Base-by-base conservation (phyloP, 2,888 invertebrate genomes). In the Ormyrus pomaceus region DNA sequence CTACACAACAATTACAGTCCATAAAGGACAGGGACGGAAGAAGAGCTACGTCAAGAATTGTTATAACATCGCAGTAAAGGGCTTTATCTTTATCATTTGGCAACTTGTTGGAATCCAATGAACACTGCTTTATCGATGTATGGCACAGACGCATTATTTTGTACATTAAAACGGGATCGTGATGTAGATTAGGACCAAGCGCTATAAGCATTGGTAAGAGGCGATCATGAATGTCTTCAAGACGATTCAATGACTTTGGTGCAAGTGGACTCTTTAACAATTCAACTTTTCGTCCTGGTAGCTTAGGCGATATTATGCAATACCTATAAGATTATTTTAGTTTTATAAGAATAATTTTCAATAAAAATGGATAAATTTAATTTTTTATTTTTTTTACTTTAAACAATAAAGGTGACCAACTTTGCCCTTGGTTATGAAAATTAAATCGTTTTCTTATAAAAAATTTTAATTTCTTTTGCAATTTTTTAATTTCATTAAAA, bases 1-100 rank as follows among this genome's bases (percentile, higher is more conserved):
- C 96, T 91, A 99, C 95, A 85, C 98, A 97, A 89, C 98, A 98
- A 91, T 99, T 99, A 86, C 96, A 96, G 84, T 98, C 97, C 92
- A 98, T 94, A 85, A 98, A 94, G 0, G 98, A 96, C 45, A 99
- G 92, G 0, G 98, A 94, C 0, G 99, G 99, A 82, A 99, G 91
- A 82, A 99, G 93, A 1, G 96, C 95, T 64, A 96, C 94, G 89
- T 99, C 99, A 78, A 98, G 91, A 66, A 98, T 93, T 6, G 96
- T 96, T 76, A 98, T 91, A 61, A 98, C 95, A 83, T 97, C 97
- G 87, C 95, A 95, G 89, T 97, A 96, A 61, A 97, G 91, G 9
- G 92, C 93, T 85, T 83, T 85, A 3, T 86, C 86, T 72, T 88
- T 90, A 65, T 87, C 86, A 19, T 87, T 50, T 0, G 89, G 89